phyloP scores from a whole-genome alignment of 37 sponge, comb jelly and placozoan genomes.

The Mnemiopsis leidyi region DNA sequence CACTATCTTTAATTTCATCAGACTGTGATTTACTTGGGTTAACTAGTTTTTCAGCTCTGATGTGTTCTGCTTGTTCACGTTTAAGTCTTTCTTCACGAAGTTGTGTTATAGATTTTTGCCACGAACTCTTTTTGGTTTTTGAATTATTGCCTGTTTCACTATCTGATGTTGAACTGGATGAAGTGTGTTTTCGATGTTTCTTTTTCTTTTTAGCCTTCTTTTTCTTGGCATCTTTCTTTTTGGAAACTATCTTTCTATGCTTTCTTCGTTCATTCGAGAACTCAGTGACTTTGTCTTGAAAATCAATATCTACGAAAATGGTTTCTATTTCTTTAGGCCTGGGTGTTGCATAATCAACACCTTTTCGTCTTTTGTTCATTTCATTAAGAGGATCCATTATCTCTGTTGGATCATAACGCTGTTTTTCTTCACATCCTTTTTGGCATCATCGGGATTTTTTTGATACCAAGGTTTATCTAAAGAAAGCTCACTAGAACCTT shows the following conservation, averaged over 20 bases:
- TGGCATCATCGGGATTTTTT: not conserved
- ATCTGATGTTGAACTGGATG: not conserved
- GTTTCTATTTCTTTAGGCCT: not conserved
- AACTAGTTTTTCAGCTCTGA: not conserved
- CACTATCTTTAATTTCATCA: not conserved
- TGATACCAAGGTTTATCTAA: conserved; percentile 57
- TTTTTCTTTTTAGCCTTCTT: not conserved
- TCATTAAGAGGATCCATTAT: conserved; percentile 12
- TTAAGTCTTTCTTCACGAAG: conserved; percentile 36
- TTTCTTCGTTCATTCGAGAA: not conserved
- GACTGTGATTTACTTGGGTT: not conserved
- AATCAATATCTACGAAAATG: conserved; percentile 25
- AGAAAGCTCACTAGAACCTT: conserved; percentile 27
- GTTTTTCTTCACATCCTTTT: not conserved
- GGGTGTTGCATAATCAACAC: not conserved
- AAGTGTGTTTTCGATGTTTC: not conserved
- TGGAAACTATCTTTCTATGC: not conserved
- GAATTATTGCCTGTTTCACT: not conserved
- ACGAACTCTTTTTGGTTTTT: not conserved
- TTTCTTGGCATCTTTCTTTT: not conserved
- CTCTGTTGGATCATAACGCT: not conserved
- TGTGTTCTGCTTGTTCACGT: not conserved
- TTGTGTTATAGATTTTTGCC: not conserved
- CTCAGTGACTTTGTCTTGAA: conserved; percentile 30
- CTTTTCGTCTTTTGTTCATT: conserved; percentile 14